Evolutionary conservation across 2,888 invertebrate species (phyloP).

Genomic region (Euzophera pinguis): DNA sequence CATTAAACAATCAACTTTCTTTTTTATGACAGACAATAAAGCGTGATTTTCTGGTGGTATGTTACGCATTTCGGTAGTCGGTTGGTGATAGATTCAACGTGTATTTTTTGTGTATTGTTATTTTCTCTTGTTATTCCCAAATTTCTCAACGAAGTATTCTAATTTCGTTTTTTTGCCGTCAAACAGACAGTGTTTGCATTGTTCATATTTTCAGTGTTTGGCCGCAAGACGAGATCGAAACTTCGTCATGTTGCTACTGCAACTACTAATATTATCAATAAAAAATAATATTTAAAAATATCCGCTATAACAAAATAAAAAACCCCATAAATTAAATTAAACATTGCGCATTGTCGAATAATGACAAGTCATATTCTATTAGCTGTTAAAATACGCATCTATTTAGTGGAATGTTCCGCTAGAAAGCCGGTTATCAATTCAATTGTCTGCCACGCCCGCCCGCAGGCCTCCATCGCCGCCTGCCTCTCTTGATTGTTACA

Average conservation of each 20-base stretch:
- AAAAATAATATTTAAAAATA: not conserved
- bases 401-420: conserved; percentile 29
- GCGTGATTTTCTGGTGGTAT: conserved; percentile 24
- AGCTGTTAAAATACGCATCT: conserved; percentile 6
- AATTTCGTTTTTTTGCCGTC: no score
- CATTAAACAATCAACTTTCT: conserved; percentile 63
- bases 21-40: conserved; percentile 34
- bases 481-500: conserved; percentile 46
- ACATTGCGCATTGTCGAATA: conserved; percentile 4
- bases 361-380: conserved; percentile 8
- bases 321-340: not conserved
- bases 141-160: no score
- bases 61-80: conserved; percentile 13
- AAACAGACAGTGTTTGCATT: no score
- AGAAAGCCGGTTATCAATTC: conserved; percentile 74
- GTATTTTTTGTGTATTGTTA: not conserved
- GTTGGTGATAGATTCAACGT: not conserved
- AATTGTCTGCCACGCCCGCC: conserved; percentile 62
- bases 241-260: no score
- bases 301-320: not conserved
- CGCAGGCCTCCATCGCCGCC: conserved; percentile 45
- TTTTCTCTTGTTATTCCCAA: no score
- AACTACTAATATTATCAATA: not conserved
- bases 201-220: no score
- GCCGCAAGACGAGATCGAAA: no score